These are phyloP conservation scores for Synchiropus splendidus DNA, from an alignment of 2,113 vertebrate genomes.

Conservation along the genomic window DNA sequence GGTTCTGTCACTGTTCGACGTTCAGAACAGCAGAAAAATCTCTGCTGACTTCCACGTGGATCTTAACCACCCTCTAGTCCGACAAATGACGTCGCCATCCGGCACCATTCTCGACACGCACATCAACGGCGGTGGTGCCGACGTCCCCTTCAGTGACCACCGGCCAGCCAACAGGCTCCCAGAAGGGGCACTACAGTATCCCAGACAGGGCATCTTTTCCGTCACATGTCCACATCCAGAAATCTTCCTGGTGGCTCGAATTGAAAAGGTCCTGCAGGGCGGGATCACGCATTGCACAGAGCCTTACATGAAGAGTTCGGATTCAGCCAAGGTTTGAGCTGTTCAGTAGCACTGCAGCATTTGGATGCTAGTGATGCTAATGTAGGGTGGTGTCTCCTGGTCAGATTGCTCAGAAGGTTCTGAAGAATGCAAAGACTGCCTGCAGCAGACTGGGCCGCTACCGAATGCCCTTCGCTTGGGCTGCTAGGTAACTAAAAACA, in stretches of 20 bases:
- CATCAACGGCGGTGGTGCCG: constrained; percentile 62
- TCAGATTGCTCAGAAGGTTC: constrained; percentile 87
- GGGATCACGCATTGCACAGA: constrained; percentile 94
- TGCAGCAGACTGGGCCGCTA: constrained; percentile 90
- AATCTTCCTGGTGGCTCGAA: constrained; percentile 90
- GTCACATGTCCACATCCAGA: constrained; percentile 93
- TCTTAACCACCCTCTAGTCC: constrained; percentile 82
- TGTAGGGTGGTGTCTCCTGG: constrained; percentile 6
- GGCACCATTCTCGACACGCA: constrained; percentile 26
- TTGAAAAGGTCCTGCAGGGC: constrained; percentile 94
- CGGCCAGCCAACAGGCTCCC: constrained; percentile 59
- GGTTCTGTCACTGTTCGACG: constrained; percentile 87
- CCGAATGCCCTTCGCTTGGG: constrained; percentile 96
- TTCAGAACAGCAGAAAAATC: constrained; percentile 89
- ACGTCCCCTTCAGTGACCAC: constrained; percentile 37
- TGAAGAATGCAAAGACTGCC: constrained; percentile 93
- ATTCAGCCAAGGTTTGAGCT: constrained; percentile 82
- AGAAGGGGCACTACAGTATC: constrained; percentile 75
- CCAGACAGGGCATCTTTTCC: constrained; percentile 91
- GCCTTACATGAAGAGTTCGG: constrained; percentile 95
- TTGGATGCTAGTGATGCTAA: too few species aligned
- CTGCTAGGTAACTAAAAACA: constrained; percentile 90
- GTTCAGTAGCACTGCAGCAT: too few species aligned
- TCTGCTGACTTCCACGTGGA: constrained; percentile 96
- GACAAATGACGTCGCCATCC: constrained; percentile 70